Evolutionary conservation across 2,113 vertebrate species (phyloP), one percentile per base, ranked within the genome.

Genomic region (Haemorhous mexicanus): DNA sequence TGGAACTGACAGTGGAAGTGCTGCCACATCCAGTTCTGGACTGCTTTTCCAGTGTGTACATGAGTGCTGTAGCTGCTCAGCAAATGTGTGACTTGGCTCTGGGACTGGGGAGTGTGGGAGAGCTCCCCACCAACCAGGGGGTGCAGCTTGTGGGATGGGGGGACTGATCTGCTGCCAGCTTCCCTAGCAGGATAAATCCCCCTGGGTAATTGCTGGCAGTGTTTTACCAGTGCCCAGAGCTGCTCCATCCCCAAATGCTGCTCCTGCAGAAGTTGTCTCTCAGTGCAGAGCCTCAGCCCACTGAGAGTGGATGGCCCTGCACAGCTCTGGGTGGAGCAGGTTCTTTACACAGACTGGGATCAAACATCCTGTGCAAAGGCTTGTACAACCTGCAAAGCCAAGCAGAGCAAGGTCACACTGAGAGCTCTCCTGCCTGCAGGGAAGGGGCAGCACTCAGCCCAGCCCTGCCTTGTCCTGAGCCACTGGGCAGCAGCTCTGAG

Each of bases 391-490:
- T 37, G 2, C 11, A 13, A 56, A 80, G 24, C 24, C 24, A 18
- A 73, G 27, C 58, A 52, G 64, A 76, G 59, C 33, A 37, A 7
- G 0, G 2, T 9, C 19, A 13, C 0, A 0, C 1, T 33, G 59
- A 69, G 50, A 87, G 44, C 63, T 68, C 32, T 30, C 27, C 23
- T 1, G 1, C 22, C n/a, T 46, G 28, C 53, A 20, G 63, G n/a
- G 58, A 7, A 41, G 32, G 73, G 43, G 5, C 67, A 75, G 62
- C 16, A 11, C 33, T 61, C 13, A 26, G 1, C 7, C 4, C 11
- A 13, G 3, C 3, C 18, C 47, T 67, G 72, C 76, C 37, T 47
- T 30, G n/a, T 23, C 61, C 27, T 1, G 19, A 30, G 61, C 33
- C 5, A 2, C 3, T 20, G 69, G 35, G 33, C 64, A 53, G 47